phyloP scores from a whole-genome alignment of 2,888 invertebrate genomes.

The Caenorhabditis sp. region DNA sequence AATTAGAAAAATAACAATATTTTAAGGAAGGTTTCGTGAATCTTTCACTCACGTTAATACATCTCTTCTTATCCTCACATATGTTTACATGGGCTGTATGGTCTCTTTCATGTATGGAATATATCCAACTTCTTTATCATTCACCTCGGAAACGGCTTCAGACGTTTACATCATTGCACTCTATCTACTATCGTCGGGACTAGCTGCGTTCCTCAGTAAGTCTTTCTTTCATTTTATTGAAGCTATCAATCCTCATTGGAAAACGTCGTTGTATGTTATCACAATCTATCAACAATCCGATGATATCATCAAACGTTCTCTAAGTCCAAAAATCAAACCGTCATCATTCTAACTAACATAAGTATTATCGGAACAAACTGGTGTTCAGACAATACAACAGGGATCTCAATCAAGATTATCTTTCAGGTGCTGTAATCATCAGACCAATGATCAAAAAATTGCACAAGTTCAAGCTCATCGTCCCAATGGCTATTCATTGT shows the following conservation, averaged over 20 bases:
- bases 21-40: slow-evolving; percentile 56
- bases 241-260: neutral
- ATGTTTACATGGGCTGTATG: slow-evolving; percentile 65
- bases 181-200: slow-evolving; percentile 58
- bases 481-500: slow-evolving; percentile 56
- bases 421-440: slow-evolving; percentile 62
- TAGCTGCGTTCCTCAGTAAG: slow-evolving; percentile 61
- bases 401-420: neutral
- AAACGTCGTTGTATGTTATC: neutral
- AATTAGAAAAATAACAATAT: too few species aligned
- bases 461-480: slow-evolving; percentile 64
- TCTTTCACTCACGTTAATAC: slow-evolving; percentile 56
- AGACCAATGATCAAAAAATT: slow-evolving; percentile 62
- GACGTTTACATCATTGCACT: slow-evolving; percentile 64
- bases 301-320: slow-evolving; percentile 7
- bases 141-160: slow-evolving; percentile 52
- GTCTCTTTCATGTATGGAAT: slow-evolving; percentile 65
- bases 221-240: too few species aligned
- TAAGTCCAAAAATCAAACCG: slow-evolving; percentile 56
- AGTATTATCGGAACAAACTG: neutral
- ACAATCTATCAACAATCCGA: neutral
- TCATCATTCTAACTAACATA: slow-evolving; percentile 7
- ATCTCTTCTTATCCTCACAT: slow-evolving; percentile 54
- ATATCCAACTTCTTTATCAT: slow-evolving; percentile 62
- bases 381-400: neutral